Evolutionary conservation across 2,888 invertebrate species (phyloP).

Genomic region (Athetis lepigone): DNA sequence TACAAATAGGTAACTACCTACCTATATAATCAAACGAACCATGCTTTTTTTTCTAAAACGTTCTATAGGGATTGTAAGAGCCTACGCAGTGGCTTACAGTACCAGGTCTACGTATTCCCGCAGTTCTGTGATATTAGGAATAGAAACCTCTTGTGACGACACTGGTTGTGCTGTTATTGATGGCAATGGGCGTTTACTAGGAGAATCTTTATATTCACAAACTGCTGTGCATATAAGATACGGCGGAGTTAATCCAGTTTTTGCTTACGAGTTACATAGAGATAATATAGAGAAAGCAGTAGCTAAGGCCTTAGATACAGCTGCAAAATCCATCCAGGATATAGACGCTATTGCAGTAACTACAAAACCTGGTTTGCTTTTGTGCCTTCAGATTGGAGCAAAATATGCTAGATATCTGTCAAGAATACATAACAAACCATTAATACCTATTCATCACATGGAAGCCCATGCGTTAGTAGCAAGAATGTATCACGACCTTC

Average conservation of each 20-base stretch:
- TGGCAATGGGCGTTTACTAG: conserved; percentile 92
- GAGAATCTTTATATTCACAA: conserved; percentile 96
- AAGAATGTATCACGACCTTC: conserved; percentile 93
- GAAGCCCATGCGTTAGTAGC: conserved; percentile 98
- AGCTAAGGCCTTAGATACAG: conserved; percentile 91
- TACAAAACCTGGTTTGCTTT: conserved; percentile 95
- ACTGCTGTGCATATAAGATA: conserved; percentile 92
- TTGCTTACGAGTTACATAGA: conserved; percentile 95
- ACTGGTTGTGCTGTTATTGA: conserved; percentile 97
- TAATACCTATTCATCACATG: conserved; percentile 99
- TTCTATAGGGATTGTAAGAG: conserved; percentile 11
- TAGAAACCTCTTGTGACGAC: conserved; percentile 99
- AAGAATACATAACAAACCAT: conserved; percentile 92
- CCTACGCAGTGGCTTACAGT: conserved; percentile 7
- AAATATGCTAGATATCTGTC: conserved; percentile 95
- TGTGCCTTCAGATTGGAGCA: conserved; percentile 95
- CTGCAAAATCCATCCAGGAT: conserved; percentile 91
- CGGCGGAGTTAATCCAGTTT: conserved; percentile 97
- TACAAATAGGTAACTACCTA: not conserved
- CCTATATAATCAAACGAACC: not conserved
- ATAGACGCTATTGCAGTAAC: conserved; percentile 97
- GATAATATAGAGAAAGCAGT: conserved; percentile 94
- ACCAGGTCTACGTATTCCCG: conserved; percentile 25
- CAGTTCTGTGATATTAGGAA: conserved; percentile 92
- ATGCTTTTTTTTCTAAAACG: conserved; percentile 30